Conservation (phyloP, 1,140 invertebrate genomes). For the Neuroterus valhalla region DNA sequence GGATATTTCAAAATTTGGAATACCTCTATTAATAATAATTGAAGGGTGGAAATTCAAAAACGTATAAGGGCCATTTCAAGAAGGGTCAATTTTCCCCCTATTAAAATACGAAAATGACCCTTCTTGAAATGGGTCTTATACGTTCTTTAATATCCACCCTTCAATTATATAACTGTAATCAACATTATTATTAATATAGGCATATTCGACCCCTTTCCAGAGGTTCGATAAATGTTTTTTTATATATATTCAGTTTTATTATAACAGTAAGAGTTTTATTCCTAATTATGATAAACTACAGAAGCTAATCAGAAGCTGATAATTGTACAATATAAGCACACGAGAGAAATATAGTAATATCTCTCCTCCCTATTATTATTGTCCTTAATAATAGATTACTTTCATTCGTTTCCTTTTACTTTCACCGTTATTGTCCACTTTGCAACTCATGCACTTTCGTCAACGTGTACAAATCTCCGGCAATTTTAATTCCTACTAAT, state of each 20-base stretch:
- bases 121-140: too few species aligned
- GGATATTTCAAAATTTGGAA: too few species aligned
- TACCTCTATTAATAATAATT: too few species aligned
- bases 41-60: too few species aligned
- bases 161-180: too few species aligned
- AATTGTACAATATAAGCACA: conserved; percentile 8
- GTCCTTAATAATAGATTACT: conserved; percentile 65
- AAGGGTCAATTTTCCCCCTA: too few species aligned
- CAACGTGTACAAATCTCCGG: conserved; percentile 14
- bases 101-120: too few species aligned
- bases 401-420: conserved; percentile 58
- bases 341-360: conserved; percentile 1
- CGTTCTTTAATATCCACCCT: too few species aligned
- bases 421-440: conserved; percentile 67
- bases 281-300: neutral
- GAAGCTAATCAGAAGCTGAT: conserved; percentile 15
- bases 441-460: conserved; percentile 65
- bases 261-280: conserved; percentile 14
- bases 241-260: neutral
- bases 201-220: neutral
- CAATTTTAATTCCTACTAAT: conserved; percentile 35
- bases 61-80: too few species aligned
- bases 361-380: conserved; percentile 60
- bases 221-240: conserved; percentile 11
- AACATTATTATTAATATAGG: too few species aligned